Evolutionary conservation across 2,797 vertebrate species (phyloP), one percentile per base, ranked within the genome.

Genomic region (Siniperca scherzeri): DNA sequence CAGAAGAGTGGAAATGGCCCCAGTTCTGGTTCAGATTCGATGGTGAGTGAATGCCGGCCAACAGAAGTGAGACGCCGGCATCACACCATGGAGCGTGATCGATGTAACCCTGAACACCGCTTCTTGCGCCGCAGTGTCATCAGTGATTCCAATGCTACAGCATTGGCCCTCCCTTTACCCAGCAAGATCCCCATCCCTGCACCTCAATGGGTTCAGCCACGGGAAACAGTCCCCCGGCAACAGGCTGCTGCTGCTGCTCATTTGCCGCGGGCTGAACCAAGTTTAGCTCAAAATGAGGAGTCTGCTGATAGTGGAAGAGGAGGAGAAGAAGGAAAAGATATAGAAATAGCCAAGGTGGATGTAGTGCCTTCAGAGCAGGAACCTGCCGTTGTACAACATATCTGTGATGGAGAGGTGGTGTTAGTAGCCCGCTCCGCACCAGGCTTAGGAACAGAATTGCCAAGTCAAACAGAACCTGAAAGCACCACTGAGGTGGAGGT

Each of bases 41-140:
- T 97, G 77, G 92, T 98, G 44, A 95, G 95, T 42, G 97, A 97
- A 81, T 92, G 94, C 71, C 92, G 97, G 61, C 95, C 96, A 22
- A 89, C 96, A 14, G 98, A 98, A 86, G 94, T 96, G 78, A 97
- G 97, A 66, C 97, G 98, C 2, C 97, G 98, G 76, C 97, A 98
- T 92, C 97, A 99, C 95, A 99, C 97, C 55, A 99, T 99, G 97
- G 98, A 99, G 91, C 97, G 98, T 77, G 98, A 99, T 90, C 96
- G 96, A 80, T 96, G 96, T n/a, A 97, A 97, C 38, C 94, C 95
- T 9, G 98, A 99, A 91, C 98, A 99, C 87, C 97, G 98, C 61
- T 99, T 99, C 87, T 96, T 99, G 81, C 97, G 98, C 57, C 98
- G 98, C 81, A 99, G 98, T 81, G 98, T 99, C 87, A 98, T 99